These are phyloP conservation scores for Pteronura brasiliensis DNA, from an alignment of 2,113 vertebrate genomes.

Conservation along the genomic window DNA sequence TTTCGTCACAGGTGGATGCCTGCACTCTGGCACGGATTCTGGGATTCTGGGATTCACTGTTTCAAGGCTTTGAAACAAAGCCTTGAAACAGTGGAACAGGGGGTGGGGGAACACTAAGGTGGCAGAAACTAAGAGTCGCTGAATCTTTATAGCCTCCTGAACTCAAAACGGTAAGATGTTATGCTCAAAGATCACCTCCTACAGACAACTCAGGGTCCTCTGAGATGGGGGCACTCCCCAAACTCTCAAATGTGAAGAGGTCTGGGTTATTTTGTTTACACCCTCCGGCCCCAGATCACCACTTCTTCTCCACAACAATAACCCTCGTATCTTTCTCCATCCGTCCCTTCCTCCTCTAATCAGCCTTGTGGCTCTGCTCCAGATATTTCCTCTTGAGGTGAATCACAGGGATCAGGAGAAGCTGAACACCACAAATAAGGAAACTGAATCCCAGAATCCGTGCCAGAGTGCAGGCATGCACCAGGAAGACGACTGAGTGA, in stretches of 20 bases:
- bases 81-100: background rate
- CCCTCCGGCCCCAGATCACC: background rate
- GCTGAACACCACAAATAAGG: slow-evolving; percentile 55
- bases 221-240: background rate
- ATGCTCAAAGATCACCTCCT: background rate
- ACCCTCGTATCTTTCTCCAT: background rate
- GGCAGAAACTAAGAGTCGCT: background rate
- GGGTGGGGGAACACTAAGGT: background rate
- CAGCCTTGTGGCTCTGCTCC: slow-evolving; percentile 27
- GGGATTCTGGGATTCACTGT: too few relatives aligned
- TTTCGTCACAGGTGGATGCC: too few relatives aligned
- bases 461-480: background rate
- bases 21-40: too few relatives aligned
- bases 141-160: background rate
- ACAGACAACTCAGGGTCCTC: background rate
- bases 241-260: background rate
- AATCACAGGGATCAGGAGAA: slow-evolving; percentile 42
- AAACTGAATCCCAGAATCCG: background rate
- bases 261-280: background rate
- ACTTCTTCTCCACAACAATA: slow-evolving; percentile 2
- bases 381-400: slow-evolving; percentile 63
- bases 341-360: slow-evolving; percentile 44
- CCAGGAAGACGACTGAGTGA: slow-evolving; percentile 43
- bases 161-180: background rate
- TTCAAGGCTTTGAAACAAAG: too few relatives aligned